Evolutionary conservation across 2,113 vertebrate species (phyloP), one percentile per base, ranked within the genome.

Genomic region (Neomonachus schauinslandi): DNA sequence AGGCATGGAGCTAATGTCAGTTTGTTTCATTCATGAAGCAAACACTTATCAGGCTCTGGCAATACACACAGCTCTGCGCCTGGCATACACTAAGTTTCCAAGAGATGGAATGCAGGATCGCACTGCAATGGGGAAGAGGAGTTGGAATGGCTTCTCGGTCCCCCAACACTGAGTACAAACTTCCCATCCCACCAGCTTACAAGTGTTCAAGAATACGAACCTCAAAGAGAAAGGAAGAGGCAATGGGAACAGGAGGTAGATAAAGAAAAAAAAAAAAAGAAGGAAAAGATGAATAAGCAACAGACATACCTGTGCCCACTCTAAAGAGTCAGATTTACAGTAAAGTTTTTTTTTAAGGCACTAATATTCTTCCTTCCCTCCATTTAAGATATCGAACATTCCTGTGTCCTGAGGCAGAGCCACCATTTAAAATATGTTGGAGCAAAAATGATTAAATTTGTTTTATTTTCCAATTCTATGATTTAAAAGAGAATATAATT

Each of bases 381-480:
- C 59, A 46, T 31, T 72, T 89, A 83, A 94, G 92, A 92, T 53
- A 65, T 1, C 59, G 28, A 94, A 79, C 13, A 90, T 49, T 69
- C 31, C 33, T 46, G 83, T 42, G 13, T 79, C 39, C 39, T 0
- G 15, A 91, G 61, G 42, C 28, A 80, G 26, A 76, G n/a, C 15
- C 67, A 91, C 39, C 24, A 65, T 28, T 95, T 87, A 61, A 88
- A 81, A 84, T 72, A 88, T 28, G 24, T 15, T 39, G 51, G 15
- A 49, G 31, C 39, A 86, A 90, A 92, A 72, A 86, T 39, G 13
- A 79, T 83, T 93, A 77, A 53, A 26, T 83, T 80, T 31, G 12
- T 31, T 80, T 97, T 77, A 74, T 65, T 87, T 92, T 91, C 80
- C n/a, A 71, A 55, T 85, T 69, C 24, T 49, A 71, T 69, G 91